A percentile compares a stretch with the other conserved stretches of the same genome.
phyloP scores from a whole-genome alignment of 1,140 invertebrate species.

The Planococcus citri region DNA sequence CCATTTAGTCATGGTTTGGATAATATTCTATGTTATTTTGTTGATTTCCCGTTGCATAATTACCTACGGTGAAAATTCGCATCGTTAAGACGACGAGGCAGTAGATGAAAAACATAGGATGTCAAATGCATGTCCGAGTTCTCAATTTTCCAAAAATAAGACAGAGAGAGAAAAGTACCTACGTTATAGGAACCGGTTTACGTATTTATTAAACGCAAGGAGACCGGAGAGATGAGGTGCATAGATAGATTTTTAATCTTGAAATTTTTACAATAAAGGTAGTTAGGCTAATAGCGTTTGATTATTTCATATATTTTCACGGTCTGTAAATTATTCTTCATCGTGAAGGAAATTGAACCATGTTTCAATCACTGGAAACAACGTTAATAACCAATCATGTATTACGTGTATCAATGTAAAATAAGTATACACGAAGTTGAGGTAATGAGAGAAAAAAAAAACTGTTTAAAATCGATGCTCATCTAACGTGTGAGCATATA shows the following conservation, averaged over 20 bases:
- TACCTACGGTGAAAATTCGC: constrained; percentile 18
- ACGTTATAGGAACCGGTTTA: too few species aligned
- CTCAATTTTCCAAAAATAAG: background rate
- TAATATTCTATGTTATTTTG: background rate
- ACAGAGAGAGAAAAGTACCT: background rate
- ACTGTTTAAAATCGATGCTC: background rate
- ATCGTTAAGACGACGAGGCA: constrained; percentile 9
- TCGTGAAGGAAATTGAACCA: background rate
- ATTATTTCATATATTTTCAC: background rate
- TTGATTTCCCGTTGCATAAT: constrained; percentile 20
- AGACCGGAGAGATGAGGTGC: too few species aligned
- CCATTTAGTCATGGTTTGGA: constrained; percentile 15
- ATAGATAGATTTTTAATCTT: too few species aligned
- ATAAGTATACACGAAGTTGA: too few species aligned
- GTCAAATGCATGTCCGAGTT: background rate
- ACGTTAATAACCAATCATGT: background rate
- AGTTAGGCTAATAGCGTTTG: too few species aligned
- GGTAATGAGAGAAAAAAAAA: background rate
- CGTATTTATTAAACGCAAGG: too few species aligned
- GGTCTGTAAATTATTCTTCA: background rate
- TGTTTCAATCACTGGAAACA: background rate
- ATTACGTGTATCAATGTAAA: background rate
- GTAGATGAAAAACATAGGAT: background rate
- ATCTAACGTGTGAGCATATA: background rate
- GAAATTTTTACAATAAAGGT: too few species aligned